Evolutionary conservation across 1,140 invertebrate genomes (phyloP), one percentile per base, ranked within the genome.

Genomic region (Penaeus vannamei): DNA sequence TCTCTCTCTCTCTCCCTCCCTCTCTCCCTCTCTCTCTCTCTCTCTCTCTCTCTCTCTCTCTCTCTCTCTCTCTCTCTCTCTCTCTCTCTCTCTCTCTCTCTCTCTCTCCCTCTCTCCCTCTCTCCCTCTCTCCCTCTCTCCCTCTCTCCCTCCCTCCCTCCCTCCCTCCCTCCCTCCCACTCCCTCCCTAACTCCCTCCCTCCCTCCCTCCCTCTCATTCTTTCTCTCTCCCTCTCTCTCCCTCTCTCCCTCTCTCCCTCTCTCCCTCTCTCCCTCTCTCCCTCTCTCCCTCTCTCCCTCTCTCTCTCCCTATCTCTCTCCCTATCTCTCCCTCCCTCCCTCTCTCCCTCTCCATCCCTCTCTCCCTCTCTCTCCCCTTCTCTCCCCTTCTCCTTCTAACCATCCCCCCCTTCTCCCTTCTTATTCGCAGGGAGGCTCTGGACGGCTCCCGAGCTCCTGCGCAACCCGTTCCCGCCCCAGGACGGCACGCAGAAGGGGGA

Each of bases 361-460:
- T 5, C 36, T 42, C 36, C 36, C 36, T n/a, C n/a, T n/a, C n/a
- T 17, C 8, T 61, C 20, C 12, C 53, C 26, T 62, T 81, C 26
- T 46, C 23, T 29, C 5, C 42, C 26, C 12, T 86, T 12, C 23
- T 23, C 42, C n/a, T 64, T 26, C 53, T 62, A 4, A 1, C 1
- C 32, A 23, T n/a, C 20, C 69, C 61, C 46, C 19, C 32, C 77
- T 20, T 59, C 42, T 2, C 69, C 46, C 29, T n/a, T 5, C 23
- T 26, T 46, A 14, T 36, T 29, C 64, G 12, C 92, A 98, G 97
- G 95, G 92, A 95, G 96, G 91, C 93, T 99, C 20, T 99, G 98
- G 98, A 98, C 97, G 8, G 95, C 98, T 1, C 98, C 98, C 0
- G 98, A 99, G 93, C 92, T 99, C 3, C 93, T 99, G 32, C 94